Conservation (phyloP, 2,888 invertebrate species). For the Tuberolachnus salignus region DNA sequence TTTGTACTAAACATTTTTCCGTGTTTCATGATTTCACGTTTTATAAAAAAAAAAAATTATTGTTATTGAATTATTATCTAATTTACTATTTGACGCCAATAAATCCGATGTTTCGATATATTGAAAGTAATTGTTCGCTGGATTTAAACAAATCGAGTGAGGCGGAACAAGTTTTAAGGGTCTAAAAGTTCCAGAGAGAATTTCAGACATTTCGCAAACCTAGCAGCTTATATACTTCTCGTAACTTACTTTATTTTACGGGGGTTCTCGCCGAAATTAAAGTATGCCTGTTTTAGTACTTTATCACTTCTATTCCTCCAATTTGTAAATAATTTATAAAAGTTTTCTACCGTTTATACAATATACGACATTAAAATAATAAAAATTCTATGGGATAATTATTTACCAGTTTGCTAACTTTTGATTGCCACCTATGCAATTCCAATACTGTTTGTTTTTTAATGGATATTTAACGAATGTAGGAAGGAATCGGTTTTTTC, state of each 20-base stretch:
- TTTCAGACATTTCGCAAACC: background rate
- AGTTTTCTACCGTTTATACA: background rate
- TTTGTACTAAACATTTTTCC: too few relatives aligned
- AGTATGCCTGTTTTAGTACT: background rate
- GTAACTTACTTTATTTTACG: constrained; percentile 17
- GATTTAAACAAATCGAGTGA: background rate
- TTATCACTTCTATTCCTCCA: background rate
- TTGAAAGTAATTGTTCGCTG: background rate
- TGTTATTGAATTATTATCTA: too few relatives aligned
- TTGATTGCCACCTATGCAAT: too few relatives aligned
- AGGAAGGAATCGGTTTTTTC: too few relatives aligned
- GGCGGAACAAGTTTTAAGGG: background rate
- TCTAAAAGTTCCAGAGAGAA: constrained; percentile 4
- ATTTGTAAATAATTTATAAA: background rate
- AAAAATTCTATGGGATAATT: too few relatives aligned
- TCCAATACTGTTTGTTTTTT: too few relatives aligned
- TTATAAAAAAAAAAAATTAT: too few relatives aligned
- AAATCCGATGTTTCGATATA: background rate
- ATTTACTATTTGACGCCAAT: background rate
- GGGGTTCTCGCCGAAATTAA: background rate
- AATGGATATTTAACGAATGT: too few relatives aligned
- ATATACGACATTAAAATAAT: too few relatives aligned
- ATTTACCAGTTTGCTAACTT: too few relatives aligned
- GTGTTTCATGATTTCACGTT: too few relatives aligned
- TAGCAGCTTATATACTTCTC: background rate